Base-by-base conservation (phyloP, 1,140 invertebrate species). In the Stratiolaelaps scimitus region DNA sequence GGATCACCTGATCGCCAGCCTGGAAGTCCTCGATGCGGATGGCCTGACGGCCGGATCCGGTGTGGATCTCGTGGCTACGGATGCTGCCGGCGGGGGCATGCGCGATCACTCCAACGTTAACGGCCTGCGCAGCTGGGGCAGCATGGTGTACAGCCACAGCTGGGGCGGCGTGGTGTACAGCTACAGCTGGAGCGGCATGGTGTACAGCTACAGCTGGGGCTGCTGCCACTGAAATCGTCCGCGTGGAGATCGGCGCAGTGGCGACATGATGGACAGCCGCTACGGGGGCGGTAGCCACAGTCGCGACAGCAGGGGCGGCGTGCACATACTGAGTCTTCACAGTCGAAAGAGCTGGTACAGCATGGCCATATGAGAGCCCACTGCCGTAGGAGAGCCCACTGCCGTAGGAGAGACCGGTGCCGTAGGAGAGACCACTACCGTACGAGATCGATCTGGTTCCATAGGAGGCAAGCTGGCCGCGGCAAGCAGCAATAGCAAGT, bases 21-120 rank as follows among this genome's bases (percentile, higher is more conserved):
- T 17, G 53, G 10, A 60, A 26, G 15, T 60, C 53, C 15, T 60
- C 15, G 20, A 60, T 60, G 20, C 53, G 53, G 23, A 60, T 60
- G 4, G 53, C 23, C 34, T 60, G 53, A 26, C 53, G 53, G 53
- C 53, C 53, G 23, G 53, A 60, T 60, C 23, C 53, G 15, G 53
- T 60, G 53, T 20, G 53, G 23, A 60, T 60, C 20, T 60, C 53
- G 23, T 60, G 53, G 23, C 26, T 60, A 15, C 53, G 53, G 53
- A 60, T 34, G 10, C 15, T 34, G 53, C 23, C 23, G 26, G 15
- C 53, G 23, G 15, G 53, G 10, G 53, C 53, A 26, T 26, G 15
- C 1, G 53, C 53, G 6, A 26, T 34, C n/a, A 60, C 53, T 48
- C 47, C 47, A 4, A 48, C 7, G 15, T 48, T 60, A 34, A 60